Percentiles rank a stretch among this genome's conserved stretches.
Evolutionary conservation across 2,797 vertebrate genomes (phyloP).

Genomic region (Mallotus villosus): DNA sequence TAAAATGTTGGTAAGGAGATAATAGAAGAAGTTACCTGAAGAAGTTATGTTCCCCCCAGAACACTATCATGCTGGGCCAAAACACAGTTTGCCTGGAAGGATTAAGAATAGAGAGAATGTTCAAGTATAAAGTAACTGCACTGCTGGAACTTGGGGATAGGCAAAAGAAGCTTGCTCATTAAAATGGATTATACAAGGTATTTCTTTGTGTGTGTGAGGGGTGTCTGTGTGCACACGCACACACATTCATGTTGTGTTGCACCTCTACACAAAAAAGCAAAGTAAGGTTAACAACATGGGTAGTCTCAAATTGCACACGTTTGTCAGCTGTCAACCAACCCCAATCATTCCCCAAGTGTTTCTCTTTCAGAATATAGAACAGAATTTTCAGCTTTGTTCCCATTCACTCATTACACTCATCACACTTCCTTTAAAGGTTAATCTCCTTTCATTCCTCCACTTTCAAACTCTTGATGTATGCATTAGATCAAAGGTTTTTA

Average conservation of each 20-base stretch:
- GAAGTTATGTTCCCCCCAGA: not conserved
- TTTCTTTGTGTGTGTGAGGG: too few relatives aligned
- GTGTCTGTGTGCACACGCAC: too few relatives aligned
- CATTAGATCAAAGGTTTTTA: slow-evolving; percentile 14
- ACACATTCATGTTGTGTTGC: too few relatives aligned
- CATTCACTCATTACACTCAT: slow-evolving; percentile 12
- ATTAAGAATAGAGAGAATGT: not conserved
- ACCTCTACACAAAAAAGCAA: too few relatives aligned
- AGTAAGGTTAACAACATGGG: not conserved
- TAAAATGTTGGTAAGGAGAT: not conserved
- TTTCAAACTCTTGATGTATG: not conserved
- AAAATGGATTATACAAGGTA: too few relatives aligned
- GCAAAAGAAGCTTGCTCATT: not conserved
- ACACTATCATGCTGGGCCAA: not conserved
- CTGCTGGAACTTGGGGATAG: not conserved
- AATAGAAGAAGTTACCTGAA: not conserved
- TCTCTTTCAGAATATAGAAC: not conserved
- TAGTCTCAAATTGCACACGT: not conserved
- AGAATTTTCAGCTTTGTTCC: not conserved
- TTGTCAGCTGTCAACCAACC: not conserved
- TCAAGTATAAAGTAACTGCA: not conserved
- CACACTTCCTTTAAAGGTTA: slow-evolving; percentile 22
- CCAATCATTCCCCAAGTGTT: not conserved
- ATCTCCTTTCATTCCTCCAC: slow-evolving; percentile 15
- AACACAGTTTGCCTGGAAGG: not conserved